A percentile compares a stretch with the other conserved stretches of the same genome.
These are phyloP conservation scores for Heteractis magnifica DNA, from an alignment of 92 coral and sea anemone genomes.

Conservation along the genomic window DNA sequence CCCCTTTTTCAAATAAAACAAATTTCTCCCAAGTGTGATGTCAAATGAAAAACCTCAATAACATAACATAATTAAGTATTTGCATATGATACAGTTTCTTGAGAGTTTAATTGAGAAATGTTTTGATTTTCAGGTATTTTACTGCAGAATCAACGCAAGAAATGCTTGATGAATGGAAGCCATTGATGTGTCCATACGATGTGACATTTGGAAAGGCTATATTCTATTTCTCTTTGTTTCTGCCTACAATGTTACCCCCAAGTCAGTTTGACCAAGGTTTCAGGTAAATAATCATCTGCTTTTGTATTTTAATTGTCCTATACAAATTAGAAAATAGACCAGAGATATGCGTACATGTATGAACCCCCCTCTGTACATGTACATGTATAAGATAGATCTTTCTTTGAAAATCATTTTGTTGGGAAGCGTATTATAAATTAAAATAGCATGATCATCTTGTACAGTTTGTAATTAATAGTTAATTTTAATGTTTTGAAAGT, in stretches of 20 bases:
- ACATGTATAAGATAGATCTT: no score
- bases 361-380: no score
- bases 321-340: not conserved
- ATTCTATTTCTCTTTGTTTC: constrained; percentile 83
- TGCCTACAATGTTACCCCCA: constrained; percentile 91
- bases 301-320: constrained; percentile 1
- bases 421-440: no score
- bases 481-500: no score
- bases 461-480: no score
- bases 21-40: no score
- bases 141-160: constrained; percentile 93
- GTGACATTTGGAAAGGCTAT: constrained; percentile 83
- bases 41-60: no score
- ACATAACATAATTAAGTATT: not conserved
- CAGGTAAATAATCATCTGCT: constrained; percentile 45
- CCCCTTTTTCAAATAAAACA: no score
- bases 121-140: constrained; percentile 66
- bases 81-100: not conserved
- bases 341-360: no score
- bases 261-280: constrained; percentile 76
- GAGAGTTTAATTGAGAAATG: not conserved
- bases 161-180: constrained; percentile 99
- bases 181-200: constrained; percentile 93
- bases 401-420: no score
- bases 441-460: no score